These are phyloP conservation scores for Cheilosia scutellata DNA, from an alignment of 2,888 invertebrate species.

Conservation along the genomic window DNA sequence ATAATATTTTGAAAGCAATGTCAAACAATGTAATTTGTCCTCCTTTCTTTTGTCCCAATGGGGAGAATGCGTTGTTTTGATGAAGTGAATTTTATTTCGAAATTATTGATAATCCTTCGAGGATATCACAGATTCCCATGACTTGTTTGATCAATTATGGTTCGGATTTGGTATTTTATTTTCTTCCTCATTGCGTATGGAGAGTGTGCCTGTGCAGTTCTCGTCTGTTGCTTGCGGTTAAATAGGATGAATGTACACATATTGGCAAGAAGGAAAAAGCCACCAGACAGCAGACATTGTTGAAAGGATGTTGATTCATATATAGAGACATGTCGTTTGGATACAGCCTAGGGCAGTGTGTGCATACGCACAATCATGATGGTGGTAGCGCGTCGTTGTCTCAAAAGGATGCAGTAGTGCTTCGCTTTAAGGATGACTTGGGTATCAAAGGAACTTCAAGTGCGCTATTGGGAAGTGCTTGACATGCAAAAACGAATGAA, in stretches of 20 bases:
- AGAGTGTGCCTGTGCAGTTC: conserved; percentile 4
- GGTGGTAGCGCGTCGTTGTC: conserved; percentile 11
- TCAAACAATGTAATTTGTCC: conserved; percentile 64
- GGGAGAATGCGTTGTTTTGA: conserved; percentile 1
- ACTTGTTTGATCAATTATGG: conserved; percentile 52
- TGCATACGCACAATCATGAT: conserved; percentile 52
- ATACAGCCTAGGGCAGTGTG: conserved; percentile 34
- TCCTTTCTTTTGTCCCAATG: conserved; percentile 46
- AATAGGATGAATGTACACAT: conserved; percentile 8
- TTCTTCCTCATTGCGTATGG: background rate
- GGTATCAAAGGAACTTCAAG: conserved; percentile 48
- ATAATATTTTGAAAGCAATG: conserved; percentile 72
- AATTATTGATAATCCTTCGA: conserved; percentile 64
- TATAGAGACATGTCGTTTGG: conserved; percentile 19
- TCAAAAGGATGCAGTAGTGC: conserved; percentile 33
- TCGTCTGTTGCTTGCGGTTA: conserved; percentile 63
- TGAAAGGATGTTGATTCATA: conserved; percentile 42
- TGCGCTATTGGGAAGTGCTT: conserved; percentile 32
- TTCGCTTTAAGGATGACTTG: background rate
- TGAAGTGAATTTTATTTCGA: conserved; percentile 49
- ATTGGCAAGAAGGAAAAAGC: conserved; percentile 27
- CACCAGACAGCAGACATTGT: conserved; percentile 28
- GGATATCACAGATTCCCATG: conserved; percentile 51
- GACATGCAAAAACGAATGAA: conserved; percentile 36
- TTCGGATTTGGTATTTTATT: conserved; percentile 21